Conservation (phyloP, 2,888 invertebrate species). For the Chrysomela aeneicollis region DNA sequence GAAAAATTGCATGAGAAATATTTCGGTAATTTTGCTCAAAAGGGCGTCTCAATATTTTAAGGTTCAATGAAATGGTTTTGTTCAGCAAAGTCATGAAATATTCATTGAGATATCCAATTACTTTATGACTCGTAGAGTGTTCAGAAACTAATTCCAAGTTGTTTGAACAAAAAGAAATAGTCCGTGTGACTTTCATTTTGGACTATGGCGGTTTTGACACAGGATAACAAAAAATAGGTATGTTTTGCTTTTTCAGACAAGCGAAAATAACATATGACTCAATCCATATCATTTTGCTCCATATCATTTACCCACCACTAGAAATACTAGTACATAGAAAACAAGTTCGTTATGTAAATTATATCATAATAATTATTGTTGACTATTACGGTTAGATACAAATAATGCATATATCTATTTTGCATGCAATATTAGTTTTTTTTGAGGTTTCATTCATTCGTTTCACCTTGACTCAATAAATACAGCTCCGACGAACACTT, state of each 20-base stretch:
- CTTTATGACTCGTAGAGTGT: too few species aligned
- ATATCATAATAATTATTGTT: slow-evolving; percentile 9
- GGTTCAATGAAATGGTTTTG: too few species aligned
- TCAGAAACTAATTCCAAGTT: too few species aligned
- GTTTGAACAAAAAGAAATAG: too few species aligned
- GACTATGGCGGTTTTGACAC: neutral
- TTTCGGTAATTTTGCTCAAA: too few species aligned
- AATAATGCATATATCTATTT: slow-evolving; percentile 18
- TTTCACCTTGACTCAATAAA: slow-evolving; percentile 29
- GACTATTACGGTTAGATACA: neutral
- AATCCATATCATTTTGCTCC: neutral
- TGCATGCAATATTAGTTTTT: slow-evolving; percentile 22
- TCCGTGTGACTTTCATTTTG: too few species aligned
- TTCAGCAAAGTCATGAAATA: too few species aligned
- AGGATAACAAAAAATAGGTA: neutral
- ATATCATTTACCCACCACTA: neutral
- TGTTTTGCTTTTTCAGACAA: neutral
- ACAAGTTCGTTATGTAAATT: slow-evolving; percentile 22
- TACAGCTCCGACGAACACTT: slow-evolving; percentile 25
- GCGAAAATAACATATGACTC: neutral
- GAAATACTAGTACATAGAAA: neutral
- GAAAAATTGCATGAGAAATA: too few species aligned
- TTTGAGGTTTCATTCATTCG: slow-evolving; percentile 11
- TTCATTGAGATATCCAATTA: too few species aligned
- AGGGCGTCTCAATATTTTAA: too few species aligned